Conservation (phyloP, 1,140 invertebrate genomes). For the Temnothorax nylanderi region DNA sequence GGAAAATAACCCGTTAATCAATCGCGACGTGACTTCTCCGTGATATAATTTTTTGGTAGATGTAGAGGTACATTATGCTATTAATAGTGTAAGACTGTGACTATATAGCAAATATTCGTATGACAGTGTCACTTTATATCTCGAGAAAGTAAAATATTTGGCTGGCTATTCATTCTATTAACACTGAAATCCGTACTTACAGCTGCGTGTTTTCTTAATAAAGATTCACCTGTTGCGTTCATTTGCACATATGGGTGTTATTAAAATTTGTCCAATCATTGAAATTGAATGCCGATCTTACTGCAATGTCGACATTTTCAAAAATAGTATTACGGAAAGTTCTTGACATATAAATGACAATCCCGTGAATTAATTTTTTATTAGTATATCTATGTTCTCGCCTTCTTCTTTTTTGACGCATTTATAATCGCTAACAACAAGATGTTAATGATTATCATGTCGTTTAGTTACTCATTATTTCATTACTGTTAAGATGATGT, state of each 20-base stretch:
- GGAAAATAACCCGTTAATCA: background rate
- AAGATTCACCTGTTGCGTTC: conserved; percentile 19
- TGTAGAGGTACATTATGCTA: background rate
- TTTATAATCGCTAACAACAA: background rate
- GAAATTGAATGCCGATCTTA: conserved; percentile 3
- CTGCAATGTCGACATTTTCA: conserved; percentile 16
- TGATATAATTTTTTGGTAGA: background rate
- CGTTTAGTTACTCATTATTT: background rate
- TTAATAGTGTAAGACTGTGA: background rate
- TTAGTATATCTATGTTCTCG: background rate
- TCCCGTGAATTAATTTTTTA: background rate
- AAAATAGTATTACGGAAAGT: conserved; percentile 1
- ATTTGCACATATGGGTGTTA: conserved; percentile 43
- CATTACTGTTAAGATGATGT: background rate
- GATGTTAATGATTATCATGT: background rate
- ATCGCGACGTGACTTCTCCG: background rate
- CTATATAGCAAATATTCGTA: background rate
- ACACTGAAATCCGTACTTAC: background rate
- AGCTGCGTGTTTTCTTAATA: conserved; percentile 1
- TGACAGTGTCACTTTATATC: background rate
- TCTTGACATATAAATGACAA: background rate
- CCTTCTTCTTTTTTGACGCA: background rate
- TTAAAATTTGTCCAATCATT: conserved; percentile 8
- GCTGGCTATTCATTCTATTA: background rate
- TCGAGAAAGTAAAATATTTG: background rate